These are phyloP conservation scores for Ecdyonurus torrentis DNA, from an alignment of 2,888 invertebrate genomes.

Conservation along the genomic window DNA sequence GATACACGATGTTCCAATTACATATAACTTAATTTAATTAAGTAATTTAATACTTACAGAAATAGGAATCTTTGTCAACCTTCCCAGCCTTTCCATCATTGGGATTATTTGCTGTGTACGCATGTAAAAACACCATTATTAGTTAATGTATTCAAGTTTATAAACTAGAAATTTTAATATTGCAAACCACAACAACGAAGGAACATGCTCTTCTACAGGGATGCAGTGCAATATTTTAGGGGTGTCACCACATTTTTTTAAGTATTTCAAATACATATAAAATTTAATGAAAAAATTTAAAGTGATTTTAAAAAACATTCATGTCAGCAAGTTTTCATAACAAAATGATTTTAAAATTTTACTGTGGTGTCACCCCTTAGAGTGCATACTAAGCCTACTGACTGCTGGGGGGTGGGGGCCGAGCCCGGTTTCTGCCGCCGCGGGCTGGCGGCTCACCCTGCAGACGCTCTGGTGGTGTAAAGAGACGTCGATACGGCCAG, in stretches of 20 bases:
- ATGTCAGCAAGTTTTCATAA: not conserved
- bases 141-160: no score
- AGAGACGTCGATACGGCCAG: slow-evolving; percentile 54
- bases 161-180: no score
- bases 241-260: not conserved
- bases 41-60: slow-evolving; percentile 31
- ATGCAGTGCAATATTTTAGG: not conserved
- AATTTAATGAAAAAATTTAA: no score
- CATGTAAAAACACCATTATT: no score
- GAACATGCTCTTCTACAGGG: not conserved
- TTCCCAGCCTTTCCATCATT: slow-evolving; percentile 32
- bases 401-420: not conserved
- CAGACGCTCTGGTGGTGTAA: slow-evolving; percentile 45
- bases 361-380: not conserved
- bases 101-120: slow-evolving; percentile 14
- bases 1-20: no score
- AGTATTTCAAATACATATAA: no score
- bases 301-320: not conserved
- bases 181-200: no score
- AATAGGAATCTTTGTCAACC: slow-evolving; percentile 37
- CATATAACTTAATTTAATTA: slow-evolving; percentile 7
- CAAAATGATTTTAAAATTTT: no score
- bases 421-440: not conserved
- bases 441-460: not conserved
- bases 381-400: slow-evolving; percentile 2